Evolutionary conservation across 2,113 vertebrate genomes (phyloP).

Genomic region (Eulemur rufifrons): DNA sequence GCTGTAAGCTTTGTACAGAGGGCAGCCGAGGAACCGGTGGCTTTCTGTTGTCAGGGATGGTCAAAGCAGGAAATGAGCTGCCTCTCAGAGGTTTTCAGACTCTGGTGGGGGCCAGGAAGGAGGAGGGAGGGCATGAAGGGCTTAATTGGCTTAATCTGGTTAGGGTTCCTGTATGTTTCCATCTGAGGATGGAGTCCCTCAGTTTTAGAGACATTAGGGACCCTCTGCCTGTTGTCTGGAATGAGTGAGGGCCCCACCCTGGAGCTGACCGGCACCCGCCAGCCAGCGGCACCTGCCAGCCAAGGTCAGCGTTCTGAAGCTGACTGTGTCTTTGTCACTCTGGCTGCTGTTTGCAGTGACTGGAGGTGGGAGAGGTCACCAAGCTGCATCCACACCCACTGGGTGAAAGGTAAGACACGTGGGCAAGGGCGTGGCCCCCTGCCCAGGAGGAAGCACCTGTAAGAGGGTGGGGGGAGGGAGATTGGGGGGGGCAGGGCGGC

Average conservation of each 20-base stretch:
- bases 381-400: background rate
- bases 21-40: too few relatives aligned
- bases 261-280: background rate
- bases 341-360: background rate
- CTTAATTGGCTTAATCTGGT: background rate
- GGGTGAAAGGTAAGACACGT: background rate
- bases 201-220: accelerated
- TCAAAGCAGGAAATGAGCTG: background rate
- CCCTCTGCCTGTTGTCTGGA: background rate
- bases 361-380: background rate
- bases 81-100: background rate
- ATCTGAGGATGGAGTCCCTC: background rate
- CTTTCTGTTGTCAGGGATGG: background rate
- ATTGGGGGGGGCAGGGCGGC: accelerated
- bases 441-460: background rate
- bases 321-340: background rate
- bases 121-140: accelerated
- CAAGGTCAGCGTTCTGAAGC: background rate
- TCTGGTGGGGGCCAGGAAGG: background rate
- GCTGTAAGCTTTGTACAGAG: background rate
- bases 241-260: background rate
- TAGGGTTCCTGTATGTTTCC: background rate
- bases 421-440: background rate
- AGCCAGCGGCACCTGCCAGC: background rate
- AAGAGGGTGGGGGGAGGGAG: too few relatives aligned